Evolutionary conservation across 2,888 invertebrate genomes (phyloP), one percentile per base, ranked within the genome.

Genomic region (Hyalella azteca): DNA sequence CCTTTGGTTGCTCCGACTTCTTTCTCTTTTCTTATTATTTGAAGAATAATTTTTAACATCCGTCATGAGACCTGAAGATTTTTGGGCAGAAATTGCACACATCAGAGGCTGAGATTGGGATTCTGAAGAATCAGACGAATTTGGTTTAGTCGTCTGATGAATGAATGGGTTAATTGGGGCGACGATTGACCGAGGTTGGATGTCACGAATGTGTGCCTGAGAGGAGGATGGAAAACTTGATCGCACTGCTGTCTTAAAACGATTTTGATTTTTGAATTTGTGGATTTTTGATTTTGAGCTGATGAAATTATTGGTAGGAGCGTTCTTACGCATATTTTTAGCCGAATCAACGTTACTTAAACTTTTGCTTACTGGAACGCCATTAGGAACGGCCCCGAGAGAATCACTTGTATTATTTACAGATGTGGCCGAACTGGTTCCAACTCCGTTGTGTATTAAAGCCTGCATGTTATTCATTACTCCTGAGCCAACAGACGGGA

Each of bases 171-270:
- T n/a, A n/a, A n/a, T n/a, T n/a, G n/a, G n/a, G n/a, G n/a, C n/a
- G n/a, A n/a, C n/a, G n/a, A n/a, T n/a, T n/a, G n/a, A n/a, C 11
- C 54, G 54, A 54, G 54, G 54, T 22, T 54, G 54, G 54, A 54
- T 54, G 26, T 54, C 54, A 2, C 54, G 54, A 19, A 54, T 26
- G 1, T 54, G 54, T 54, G 26, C 54, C 26, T 26, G 29, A 26
- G 54, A 26, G 9, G 26, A 54, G 2, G 54, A 22, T 7, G 54
- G 54, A 1, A 54, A 22, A 54, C 19, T 54, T 22, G 54, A 54
- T 29, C 26, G 54, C 54, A 22, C 26, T 26, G 29, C 54, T 29
- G 54, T 11, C 29, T 54, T 54, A 5, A 29, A 54, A 54, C 29
- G 54, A 54, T 3, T 4, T 54, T 54, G 54, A 54, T 54, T 9